phyloP scores from a whole-genome alignment of 2,888 invertebrate species.

The Labia minor region DNA sequence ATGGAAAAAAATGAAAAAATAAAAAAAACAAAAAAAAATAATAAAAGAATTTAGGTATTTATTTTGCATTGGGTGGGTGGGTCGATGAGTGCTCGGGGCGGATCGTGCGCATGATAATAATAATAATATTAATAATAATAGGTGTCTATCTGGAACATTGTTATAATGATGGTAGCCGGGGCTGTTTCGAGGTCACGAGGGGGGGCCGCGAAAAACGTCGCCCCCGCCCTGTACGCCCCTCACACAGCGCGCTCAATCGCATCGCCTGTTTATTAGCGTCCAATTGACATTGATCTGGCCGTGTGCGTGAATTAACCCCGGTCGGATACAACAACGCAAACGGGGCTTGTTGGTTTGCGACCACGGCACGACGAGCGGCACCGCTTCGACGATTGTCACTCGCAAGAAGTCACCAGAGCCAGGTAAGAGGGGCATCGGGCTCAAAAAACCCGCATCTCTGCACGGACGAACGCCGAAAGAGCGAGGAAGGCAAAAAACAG shows the following conservation, averaged over 20 bases:
- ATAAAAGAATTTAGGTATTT: no score
- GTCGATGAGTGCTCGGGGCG: not conserved
- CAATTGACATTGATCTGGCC: constrained; percentile 27
- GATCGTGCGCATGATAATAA: not conserved
- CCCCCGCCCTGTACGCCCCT: not conserved
- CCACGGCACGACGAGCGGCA: not conserved
- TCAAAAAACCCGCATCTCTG: not conserved
- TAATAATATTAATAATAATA: not conserved
- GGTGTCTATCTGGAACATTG: not conserved
- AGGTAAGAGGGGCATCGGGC: not conserved
- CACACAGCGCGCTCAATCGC: not conserved
- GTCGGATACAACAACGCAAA: constrained; percentile 22
- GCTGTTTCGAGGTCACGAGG: not conserved
- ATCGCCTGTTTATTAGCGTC: constrained; percentile 25
- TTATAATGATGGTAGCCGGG: constrained; percentile 4
- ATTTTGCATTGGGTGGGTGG: no score
- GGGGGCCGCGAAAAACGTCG: not conserved
- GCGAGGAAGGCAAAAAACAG: not conserved
- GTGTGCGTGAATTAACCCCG: constrained; percentile 23
- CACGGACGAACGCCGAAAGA: not conserved
- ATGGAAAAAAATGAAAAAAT: no score
- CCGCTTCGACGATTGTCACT: not conserved
- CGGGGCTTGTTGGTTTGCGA: constrained; percentile 7
- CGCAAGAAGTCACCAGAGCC: not conserved
- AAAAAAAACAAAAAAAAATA: no score